phyloP scores from a whole-genome alignment of 2,888 invertebrate species.

The Cotesia congregata region DNA sequence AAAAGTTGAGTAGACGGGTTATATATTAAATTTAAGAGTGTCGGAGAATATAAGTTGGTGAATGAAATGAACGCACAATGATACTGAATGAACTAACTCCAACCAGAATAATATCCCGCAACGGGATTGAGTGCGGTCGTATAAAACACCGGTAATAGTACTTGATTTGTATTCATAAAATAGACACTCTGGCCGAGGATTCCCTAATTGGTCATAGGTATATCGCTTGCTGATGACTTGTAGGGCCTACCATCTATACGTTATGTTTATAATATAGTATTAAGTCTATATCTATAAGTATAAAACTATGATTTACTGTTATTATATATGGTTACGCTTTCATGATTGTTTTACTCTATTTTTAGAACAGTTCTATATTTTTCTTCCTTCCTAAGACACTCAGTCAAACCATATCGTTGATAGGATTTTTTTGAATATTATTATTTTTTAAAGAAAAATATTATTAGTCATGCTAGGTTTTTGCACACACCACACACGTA shows the following conservation, averaged over 20 bases:
- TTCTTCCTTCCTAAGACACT: constrained; percentile 1
- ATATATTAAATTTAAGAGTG: constrained; percentile 1
- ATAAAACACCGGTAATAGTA: constrained; percentile 30
- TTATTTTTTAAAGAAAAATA: neutral
- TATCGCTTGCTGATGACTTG: neutral
- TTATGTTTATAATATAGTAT: neutral
- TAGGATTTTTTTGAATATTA: neutral
- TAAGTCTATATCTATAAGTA: constrained; percentile 17
- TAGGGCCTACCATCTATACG: neutral
- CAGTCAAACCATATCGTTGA: neutral
- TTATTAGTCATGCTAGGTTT: constrained; percentile 25
- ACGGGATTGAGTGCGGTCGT: constrained; percentile 40
- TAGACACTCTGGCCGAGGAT: constrained; percentile 22
- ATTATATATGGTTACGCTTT: constrained; percentile 18
- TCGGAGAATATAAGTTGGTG: constrained; percentile 34
- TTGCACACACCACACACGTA: neutral
- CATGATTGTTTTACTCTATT: constrained; percentile 6
- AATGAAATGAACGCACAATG: constrained; percentile 38
- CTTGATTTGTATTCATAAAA: constrained; percentile 37
- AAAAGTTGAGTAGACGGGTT: constrained; percentile 13
- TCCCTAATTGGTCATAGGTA: constrained; percentile 30
- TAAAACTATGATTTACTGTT: constrained; percentile 28
- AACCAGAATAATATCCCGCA: constrained; percentile 23
- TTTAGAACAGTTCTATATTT: neutral
- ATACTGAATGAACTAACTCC: constrained; percentile 38